Base-by-base conservation (phyloP, 2,888 invertebrate species). In the Serrognathus titanus region DNA sequence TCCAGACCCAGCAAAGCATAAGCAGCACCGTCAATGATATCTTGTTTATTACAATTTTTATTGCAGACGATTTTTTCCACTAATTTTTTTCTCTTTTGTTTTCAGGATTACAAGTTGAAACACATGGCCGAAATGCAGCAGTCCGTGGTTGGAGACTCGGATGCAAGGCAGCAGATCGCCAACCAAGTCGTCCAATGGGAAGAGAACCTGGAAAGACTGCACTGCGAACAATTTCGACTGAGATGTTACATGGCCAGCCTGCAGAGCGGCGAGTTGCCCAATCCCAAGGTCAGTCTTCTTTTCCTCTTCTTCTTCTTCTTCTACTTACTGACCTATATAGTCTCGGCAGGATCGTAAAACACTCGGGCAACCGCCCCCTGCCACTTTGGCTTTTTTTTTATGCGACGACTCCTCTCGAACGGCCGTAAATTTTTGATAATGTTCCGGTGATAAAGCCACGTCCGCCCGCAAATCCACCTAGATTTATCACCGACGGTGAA, bases 41-140 rank as follows among this genome's bases (percentile, higher is more conserved):
- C 24, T 2, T 31, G 7, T 31, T 16, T 1, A 2, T 16, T 16
- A 16, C 2, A 31, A 31, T 4, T n/a, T n/a, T n/a, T n/a, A n/a
- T n/a, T 31, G 24, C 6, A 31, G 24, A 1, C 24, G 1, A 31
- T 31, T 31, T 31, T 31, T 31, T 31, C 39, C 9, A 10, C n/a
- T 45, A 7, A 39, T 4, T n/a, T 7, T 37, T 31, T 57, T 57
- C n/a, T 62, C 31, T 37, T 53, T 43, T 35, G 11, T 65, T 67
- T 73, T 69, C 81, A 97, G 97, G 97, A 97, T 81, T 92, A 94
- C 75, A 97, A 97, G 79, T 82, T 97, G 80, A 94, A 94, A 77
- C 96, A 97, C 75, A 97, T 97, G 97, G 96, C 97, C n/a, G 97
- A 97, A 78, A 83, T 97, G 71, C 97, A 97, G 79, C 89, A 96